These are phyloP conservation scores for Lucilia sericata DNA, from an alignment of 1,140 invertebrate species.

Conservation along the genomic window DNA sequence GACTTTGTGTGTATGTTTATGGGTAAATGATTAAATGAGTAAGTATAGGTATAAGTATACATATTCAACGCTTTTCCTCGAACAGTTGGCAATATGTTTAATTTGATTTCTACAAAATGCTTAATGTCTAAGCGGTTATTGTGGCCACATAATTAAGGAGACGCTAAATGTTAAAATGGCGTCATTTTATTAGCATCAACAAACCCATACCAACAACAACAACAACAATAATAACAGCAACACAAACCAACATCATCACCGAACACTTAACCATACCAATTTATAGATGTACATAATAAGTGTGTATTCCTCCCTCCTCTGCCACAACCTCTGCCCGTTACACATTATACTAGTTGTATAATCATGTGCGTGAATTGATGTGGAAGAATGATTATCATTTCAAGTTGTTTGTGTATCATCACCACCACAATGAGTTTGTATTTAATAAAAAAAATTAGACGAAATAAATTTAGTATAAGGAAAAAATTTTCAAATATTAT, in stretches of 20 bases:
- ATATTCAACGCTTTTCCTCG: not conserved
- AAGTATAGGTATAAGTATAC: not conserved
- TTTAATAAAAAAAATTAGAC: slow-evolving; percentile 1
- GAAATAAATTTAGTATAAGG: not conserved
- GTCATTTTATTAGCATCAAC: slow-evolving; percentile 24
- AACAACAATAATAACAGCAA: not conserved
- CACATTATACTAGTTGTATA: not conserved
- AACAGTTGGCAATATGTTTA: slow-evolving; percentile 39
- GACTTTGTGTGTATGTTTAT: not conserved
- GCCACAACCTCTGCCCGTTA: not conserved
- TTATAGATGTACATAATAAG: not conserved
- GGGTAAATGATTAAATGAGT: not conserved
- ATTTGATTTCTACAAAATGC: slow-evolving; percentile 30
- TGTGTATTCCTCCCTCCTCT: not conserved
- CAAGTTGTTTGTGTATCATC: not conserved
- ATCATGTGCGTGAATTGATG: slow-evolving; percentile 23
- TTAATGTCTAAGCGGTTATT: slow-evolving; percentile 23
- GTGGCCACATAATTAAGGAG: slow-evolving; percentile 32
- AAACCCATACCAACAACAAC: slow-evolving; percentile 15
- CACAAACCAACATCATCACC: not conserved
- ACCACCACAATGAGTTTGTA: slow-evolving; percentile 10
- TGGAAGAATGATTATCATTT: slow-evolving; percentile 27
- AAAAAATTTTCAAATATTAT: not conserved
- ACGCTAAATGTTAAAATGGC: slow-evolving; percentile 37
- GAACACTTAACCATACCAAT: not conserved